Evolutionary conservation across 2,113 vertebrate species (phyloP).

Genomic region (Motacilla alba): DNA sequence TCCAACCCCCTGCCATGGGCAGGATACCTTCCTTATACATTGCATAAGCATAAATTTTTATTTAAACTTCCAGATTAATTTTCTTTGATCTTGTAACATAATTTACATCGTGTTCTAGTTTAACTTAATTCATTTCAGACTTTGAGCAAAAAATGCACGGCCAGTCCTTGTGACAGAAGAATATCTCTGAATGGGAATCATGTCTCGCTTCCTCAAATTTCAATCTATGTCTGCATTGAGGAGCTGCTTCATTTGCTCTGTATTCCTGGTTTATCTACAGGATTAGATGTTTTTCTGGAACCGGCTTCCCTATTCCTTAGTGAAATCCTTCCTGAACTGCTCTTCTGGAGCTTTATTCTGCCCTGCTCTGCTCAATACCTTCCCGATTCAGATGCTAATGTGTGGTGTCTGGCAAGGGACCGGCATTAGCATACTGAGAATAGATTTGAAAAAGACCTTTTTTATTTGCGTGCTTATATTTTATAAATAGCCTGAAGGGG

Average conservation of each 20-base stretch:
- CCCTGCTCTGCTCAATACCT: background rate
- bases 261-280: background rate
- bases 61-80: background rate
- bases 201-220: background rate
- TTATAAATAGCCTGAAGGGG: background rate
- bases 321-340: background rate
- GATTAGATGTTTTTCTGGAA: conserved; percentile 11
- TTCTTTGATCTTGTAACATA: background rate
- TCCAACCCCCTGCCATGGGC: background rate
- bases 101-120: background rate
- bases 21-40: background rate
- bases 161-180: background rate
- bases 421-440: conserved; percentile 23
- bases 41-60: background rate
- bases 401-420: background rate
- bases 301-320: background rate
- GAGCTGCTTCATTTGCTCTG: background rate
- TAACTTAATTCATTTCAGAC: background rate
- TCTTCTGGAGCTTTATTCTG: conserved; percentile 19
- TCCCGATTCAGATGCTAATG: conserved; percentile 26
- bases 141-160: background rate
- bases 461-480: background rate
- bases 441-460: background rate
- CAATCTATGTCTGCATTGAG: background rate
- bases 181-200: background rate